Conservation (phyloP, 2,113 vertebrate species). For the Trogon melanurus region DNA sequence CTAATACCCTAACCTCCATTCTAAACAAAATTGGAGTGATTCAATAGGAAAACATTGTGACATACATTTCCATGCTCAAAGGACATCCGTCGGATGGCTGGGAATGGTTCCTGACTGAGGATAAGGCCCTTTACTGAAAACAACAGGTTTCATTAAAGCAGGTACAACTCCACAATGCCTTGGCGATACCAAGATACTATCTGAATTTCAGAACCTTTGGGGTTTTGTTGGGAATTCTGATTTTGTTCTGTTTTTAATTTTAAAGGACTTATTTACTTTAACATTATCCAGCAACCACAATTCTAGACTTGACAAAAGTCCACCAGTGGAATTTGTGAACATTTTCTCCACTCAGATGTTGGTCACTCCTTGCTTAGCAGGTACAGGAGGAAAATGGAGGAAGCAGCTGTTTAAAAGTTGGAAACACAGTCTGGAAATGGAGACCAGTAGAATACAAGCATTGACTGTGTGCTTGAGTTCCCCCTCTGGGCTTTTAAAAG, state of each 20-base stretch:
- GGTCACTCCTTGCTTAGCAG: neutral
- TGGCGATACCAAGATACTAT: conserved; percentile 7
- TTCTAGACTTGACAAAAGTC: neutral
- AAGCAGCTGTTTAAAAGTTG: neutral
- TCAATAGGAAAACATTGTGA: neutral
- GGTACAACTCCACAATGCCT: conserved; percentile 18
- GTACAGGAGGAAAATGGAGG: neutral
- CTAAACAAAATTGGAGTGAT: neutral
- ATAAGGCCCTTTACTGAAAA: conserved; percentile 29
- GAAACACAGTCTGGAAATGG: neutral
- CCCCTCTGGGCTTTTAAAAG: conserved; percentile 35
- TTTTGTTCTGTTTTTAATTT: neutral
- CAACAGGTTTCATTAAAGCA: neutral
- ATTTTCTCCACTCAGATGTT: neutral
- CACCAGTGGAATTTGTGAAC: neutral
- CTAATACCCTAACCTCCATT: neutral
- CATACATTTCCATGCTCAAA: neutral
- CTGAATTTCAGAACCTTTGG: neutral
- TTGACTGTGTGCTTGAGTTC: neutral
- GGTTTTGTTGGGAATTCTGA: neutral
- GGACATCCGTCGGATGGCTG: neutral
- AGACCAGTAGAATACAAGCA: conserved; percentile 1
- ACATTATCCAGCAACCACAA: neutral
- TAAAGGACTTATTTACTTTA: neutral
- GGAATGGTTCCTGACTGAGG: neutral